phyloP scores from a whole-genome alignment of 2,888 invertebrate species.

The Melanargia galathea region DNA sequence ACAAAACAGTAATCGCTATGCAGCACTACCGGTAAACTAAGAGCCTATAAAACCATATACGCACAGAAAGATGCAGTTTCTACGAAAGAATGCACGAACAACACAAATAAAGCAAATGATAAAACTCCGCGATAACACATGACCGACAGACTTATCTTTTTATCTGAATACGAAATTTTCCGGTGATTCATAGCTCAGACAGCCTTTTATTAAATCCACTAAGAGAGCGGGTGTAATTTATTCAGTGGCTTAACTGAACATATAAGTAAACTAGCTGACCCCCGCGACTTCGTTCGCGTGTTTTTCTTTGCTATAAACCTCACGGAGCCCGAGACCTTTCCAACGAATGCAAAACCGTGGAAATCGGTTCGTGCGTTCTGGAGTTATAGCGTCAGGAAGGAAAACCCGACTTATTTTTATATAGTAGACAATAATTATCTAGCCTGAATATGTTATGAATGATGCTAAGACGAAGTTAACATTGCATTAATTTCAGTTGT shows the following conservation, averaged over 20 bases:
- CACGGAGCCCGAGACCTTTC: too few species aligned
- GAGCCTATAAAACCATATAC: conserved; percentile 20
- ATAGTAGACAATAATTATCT: neutral
- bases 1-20: neutral
- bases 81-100: conserved; percentile 27
- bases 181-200: conserved; percentile 24
- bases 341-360: too few species aligned
- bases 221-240: neutral
- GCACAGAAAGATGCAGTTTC: conserved; percentile 31
- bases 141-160: conserved; percentile 26
- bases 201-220: conserved; percentile 2
- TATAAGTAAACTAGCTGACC: too few species aligned
- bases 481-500: neutral
- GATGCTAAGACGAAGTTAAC: neutral
- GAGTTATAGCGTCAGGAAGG: too few species aligned
- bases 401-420: too few species aligned
- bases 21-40: conserved; percentile 7
- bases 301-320: too few species aligned
- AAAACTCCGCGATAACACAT: conserved; percentile 29
- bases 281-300: too few species aligned
- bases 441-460: neutral
- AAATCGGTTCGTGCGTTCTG: too few species aligned
- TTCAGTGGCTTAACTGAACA: neutral
- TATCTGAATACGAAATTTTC: conserved; percentile 30
- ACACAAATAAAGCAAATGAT: conserved; percentile 28